phyloP scores from a whole-genome alignment of 1,140 invertebrate genomes.

The Scaptomyza pallida region DNA sequence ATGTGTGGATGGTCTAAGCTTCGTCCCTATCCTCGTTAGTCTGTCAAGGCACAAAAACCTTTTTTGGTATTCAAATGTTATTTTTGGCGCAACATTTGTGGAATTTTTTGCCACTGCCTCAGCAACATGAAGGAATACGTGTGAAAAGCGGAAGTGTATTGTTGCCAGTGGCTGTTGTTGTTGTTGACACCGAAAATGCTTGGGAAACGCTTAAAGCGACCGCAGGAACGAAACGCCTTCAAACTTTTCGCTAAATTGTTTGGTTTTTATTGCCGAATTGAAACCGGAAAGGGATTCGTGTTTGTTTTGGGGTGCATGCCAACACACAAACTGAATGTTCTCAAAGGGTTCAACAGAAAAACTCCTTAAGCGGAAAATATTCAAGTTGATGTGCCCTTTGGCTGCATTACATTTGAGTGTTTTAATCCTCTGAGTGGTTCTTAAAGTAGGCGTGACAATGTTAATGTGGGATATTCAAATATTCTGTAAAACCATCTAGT shows the following conservation, averaged over 20 bases:
- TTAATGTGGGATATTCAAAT: background rate
- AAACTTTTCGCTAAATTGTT: constrained; percentile 51
- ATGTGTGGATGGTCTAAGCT: background rate
- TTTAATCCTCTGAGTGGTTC: constrained; percentile 20
- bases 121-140: constrained; percentile 38
- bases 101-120: constrained; percentile 32
- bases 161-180: constrained; percentile 13
- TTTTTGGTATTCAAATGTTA: constrained; percentile 78
- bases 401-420: constrained; percentile 45
- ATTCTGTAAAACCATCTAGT: too few species aligned
- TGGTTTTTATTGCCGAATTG: constrained; percentile 38
- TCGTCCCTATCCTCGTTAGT: constrained; percentile 42
- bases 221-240: constrained; percentile 54
- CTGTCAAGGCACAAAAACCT: constrained; percentile 62
- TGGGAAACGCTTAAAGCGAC: constrained; percentile 45
- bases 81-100: constrained; percentile 72
- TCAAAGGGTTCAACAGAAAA: constrained; percentile 34
- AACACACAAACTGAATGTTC: constrained; percentile 15
- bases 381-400: constrained; percentile 45
- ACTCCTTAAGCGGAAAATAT: constrained; percentile 46
- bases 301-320: constrained; percentile 14
- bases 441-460: constrained; percentile 9
- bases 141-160: constrained; percentile 76
- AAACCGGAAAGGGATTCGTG: constrained; percentile 37
- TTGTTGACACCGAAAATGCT: constrained; percentile 42